Base-by-base conservation (phyloP, 1,140 invertebrate genomes). In the Polypedilum vanderplanki region DNA sequence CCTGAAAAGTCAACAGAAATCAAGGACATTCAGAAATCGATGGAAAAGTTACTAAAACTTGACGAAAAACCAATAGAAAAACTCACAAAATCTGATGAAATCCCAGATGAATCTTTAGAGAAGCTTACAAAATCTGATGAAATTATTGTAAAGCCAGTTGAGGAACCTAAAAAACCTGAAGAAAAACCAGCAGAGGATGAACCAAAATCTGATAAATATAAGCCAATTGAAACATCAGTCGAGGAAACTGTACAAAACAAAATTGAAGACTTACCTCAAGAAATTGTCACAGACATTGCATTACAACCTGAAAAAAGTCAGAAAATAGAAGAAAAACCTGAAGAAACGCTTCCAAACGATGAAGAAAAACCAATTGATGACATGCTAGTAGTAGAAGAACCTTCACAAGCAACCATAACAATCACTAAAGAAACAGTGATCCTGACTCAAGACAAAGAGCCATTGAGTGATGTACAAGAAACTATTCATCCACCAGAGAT, bases 381-480 rank as follows among this genome's bases (percentile, higher is more conserved):
- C n/a, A n/a, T n/a, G n/a, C n/a, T n/a, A 12, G 78, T 77, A 0
- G 75, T 77, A 7, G 18, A 78, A 7, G 73, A 75, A 64, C 73
- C 77, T 15, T 74, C 77, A 1, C 78, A 79, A 15, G 78, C 79
- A 74, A 78, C 77, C 12, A 79, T 79, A 70, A 77, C 80, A 67
- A 78, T 82, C 10, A 79, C 80, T 4, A 80, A 80, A 7, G 46
- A 57, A 3, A 4, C 12, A 57, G 10, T 12, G 3, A 12, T 20
- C 20, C 18, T 10, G 17, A 12, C 9, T 1, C 65, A 9, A 70
- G 65, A 70, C 20, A 18, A 70, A 70, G 18, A 20, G 3, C 12
- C 46, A 57, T 1, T 15, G 4, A 57, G 46, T 57, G 24, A 33
- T 3, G 1, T 57, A 3, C 46, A 57, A 57, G 46, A 57, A 57